These are phyloP conservation scores for Diogma glabrata DNA, from an alignment of 2,888 invertebrate species.

Conservation along the genomic window DNA sequence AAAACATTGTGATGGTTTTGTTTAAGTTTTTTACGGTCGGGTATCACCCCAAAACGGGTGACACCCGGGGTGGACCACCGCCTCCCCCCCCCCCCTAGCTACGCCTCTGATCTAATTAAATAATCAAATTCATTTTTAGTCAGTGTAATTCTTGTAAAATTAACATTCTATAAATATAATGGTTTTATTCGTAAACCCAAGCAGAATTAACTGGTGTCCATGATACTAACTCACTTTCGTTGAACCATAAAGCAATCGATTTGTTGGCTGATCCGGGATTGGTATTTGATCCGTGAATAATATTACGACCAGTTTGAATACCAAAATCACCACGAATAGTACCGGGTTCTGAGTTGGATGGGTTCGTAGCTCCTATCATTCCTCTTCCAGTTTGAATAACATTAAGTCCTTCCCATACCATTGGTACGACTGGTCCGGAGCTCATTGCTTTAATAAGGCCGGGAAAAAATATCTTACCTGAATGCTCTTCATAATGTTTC, in stretches of 20 bases:
- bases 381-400: slow-evolving; percentile 91
- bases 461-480: slow-evolving; percentile 84
- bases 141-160: no score
- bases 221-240: slow-evolving; percentile 65
- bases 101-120: no score
- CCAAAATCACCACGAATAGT: slow-evolving; percentile 97
- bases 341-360: slow-evolving; percentile 87
- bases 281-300: slow-evolving; percentile 93
- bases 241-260: slow-evolving; percentile 95
- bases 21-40: no score
- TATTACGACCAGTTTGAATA: slow-evolving; percentile 92
- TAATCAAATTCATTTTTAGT: no score
- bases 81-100: no score
- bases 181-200: slow-evolving; percentile 91
- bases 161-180: no score
- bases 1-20: no score
- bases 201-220: slow-evolving; percentile 72
- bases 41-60: no score
- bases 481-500: slow-evolving; percentile 89
- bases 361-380: slow-evolving; percentile 96
- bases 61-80: no score
- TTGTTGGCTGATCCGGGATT: slow-evolving; percentile 92
- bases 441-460: slow-evolving; percentile 91
- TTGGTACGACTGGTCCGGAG: slow-evolving; percentile 88
- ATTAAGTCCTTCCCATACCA: slow-evolving; percentile 96